Base-by-base conservation (phyloP, 1,140 invertebrate genomes). In the Ectropis grisescens region DNA sequence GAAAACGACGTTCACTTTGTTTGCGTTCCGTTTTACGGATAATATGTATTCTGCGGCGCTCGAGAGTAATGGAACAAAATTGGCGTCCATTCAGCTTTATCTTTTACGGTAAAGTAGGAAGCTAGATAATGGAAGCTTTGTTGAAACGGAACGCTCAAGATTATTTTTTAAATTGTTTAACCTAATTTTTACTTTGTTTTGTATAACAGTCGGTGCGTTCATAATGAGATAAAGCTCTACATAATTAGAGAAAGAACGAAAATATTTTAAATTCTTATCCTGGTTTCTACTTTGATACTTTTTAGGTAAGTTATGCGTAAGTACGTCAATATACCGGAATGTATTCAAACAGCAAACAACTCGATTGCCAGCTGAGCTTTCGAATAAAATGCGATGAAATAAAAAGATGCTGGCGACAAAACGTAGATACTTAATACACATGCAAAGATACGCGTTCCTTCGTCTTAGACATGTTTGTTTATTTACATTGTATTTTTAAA, bases 381-480 rank as follows among this genome's bases (percentile, higher is more conserved):
- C 60, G 72, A 76, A 75, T 75, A 75, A 74, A 76, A 79, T 57
- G 57, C 60, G 62, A 75, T 75, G 66, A 76, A 80, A 80, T 76
- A 75, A 80, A 76, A 80, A 78, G 64, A 72, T 61, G 72, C 51
- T 53, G 56, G 58, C 70, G 72, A 76, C 70, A 80, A 74, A 76
- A 76, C 61, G 68, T 74, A 71, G 66, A 78, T 72, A 67, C 69
- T 70, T 72, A n/a, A 79, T 43, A 59, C 47, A 54, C 42, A 38
- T 29, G 51, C 67, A 54, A 71, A n/a, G n/a, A n/a, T n/a, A n/a
- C n/a, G n/a, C n/a, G n/a, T n/a, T n/a, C n/a, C n/a, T n/a, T n/a
- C n/a, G n/a, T n/a, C n/a, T n/a, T n/a, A n/a, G n/a, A n/a, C n/a
- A n/a, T n/a, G n/a, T n/a, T n/a, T n/a, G n/a, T n/a, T n/a, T n/a